A percentile compares a stretch with the other conserved stretches of the same genome.
These are phyloP conservation scores for Cataglyphis hispanica DNA, from an alignment of 1,140 invertebrate genomes.

Conservation along the genomic window DNA sequence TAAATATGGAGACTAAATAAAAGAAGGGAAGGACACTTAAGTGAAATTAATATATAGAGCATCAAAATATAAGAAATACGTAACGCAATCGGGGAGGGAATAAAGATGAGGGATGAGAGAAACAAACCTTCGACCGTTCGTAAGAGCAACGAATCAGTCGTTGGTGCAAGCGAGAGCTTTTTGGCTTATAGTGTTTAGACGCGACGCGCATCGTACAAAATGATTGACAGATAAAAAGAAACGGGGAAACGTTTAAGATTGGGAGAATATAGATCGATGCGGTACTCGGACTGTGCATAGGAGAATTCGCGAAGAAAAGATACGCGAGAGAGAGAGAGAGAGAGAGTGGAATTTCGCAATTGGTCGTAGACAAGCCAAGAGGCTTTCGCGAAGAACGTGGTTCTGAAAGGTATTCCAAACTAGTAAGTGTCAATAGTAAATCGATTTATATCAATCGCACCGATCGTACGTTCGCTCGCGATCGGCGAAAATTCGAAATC, in stretches of 20 bases:
- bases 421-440: slow-evolving; percentile 32
- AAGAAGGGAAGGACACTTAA: slow-evolving; percentile 15
- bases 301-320: slow-evolving; percentile 32
- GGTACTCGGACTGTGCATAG: neutral
- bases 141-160: slow-evolving; percentile 11
- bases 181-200: neutral
- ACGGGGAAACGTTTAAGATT: neutral
- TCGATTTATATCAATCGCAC: slow-evolving; percentile 34
- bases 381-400: slow-evolving; percentile 51
- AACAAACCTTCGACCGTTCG: neutral
- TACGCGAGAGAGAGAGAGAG: slow-evolving; percentile 34
- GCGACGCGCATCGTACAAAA: slow-evolving; percentile 1
- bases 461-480: neutral
- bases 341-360: slow-evolving; percentile 32
- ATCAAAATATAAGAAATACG: slow-evolving; percentile 7
- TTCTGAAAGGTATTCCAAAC: slow-evolving; percentile 59
- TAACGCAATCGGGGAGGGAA: neutral
- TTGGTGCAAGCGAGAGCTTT: slow-evolving; percentile 4
- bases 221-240: slow-evolving; percentile 1
- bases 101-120: neutral
- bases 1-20: neutral
- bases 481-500: slow-evolving; percentile 17
- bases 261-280: neutral
- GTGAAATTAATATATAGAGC: slow-evolving; percentile 26
- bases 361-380: slow-evolving; percentile 48